These are phyloP conservation scores for Bursaphelenchus okinawaensis DNA, from an alignment of 2,888 invertebrate genomes.

Conservation along the genomic window DNA sequence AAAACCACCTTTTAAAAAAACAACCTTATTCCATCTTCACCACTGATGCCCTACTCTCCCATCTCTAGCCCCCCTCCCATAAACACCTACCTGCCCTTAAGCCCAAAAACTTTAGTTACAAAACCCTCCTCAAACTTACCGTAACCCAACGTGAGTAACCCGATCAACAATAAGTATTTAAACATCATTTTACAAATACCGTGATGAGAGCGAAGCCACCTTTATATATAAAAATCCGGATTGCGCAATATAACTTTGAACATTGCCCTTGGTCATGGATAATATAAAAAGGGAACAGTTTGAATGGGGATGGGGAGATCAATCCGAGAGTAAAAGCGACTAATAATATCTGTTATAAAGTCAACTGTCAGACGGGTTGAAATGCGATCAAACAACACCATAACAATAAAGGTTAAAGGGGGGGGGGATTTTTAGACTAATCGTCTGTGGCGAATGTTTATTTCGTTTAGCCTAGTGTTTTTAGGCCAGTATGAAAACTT, in stretches of 20 bases:
- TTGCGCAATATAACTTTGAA: neutral
- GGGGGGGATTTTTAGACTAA: too few relatives aligned
- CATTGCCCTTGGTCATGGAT: neutral
- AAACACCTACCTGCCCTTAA: too few relatives aligned
- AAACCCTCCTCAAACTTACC: too few relatives aligned
- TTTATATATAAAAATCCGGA: neutral
- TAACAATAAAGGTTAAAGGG: neutral
- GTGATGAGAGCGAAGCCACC: neutral
- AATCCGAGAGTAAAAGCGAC: neutral
- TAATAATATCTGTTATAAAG: neutral
- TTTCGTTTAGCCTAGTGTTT: too few relatives aligned
- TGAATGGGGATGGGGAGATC: neutral
- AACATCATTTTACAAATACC: neutral
- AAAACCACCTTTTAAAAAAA: too few relatives aligned
- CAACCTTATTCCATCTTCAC: too few relatives aligned
- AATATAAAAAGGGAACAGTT: neutral
- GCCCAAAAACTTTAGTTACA: too few relatives aligned
- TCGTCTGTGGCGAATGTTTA: too few relatives aligned
- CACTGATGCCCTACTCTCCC: too few relatives aligned
- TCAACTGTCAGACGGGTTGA: neutral
- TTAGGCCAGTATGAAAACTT: too few relatives aligned
- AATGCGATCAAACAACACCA: too few relatives aligned
- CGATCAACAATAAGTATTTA: neutral
- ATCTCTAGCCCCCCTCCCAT: too few relatives aligned
- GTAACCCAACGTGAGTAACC: neutral